Evolutionary conservation across 2,797 vertebrate species (phyloP), one percentile per base, ranked within the genome.

Genomic region (Carduelis carduelis): DNA sequence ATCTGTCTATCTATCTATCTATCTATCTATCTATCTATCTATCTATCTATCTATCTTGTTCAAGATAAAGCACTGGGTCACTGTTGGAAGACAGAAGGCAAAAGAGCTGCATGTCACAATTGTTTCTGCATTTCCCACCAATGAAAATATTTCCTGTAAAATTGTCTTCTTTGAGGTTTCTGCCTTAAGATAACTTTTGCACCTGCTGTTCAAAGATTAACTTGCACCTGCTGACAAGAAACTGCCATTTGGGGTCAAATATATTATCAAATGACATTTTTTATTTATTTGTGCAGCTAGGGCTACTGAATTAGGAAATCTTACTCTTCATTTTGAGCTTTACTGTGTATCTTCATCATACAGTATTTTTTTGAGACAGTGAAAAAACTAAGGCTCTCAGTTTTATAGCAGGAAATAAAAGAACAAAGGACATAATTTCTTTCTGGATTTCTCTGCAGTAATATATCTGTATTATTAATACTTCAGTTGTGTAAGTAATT

Each of bases 151-250:
- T 71, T 89, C 56, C 26, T 93, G 12, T 94, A 81, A 94, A 97
- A 96, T 86, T 93, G 52, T 30, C 89, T 65, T 91, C 15, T 66
- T 93, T 93, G 89, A 92, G 59, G 78, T 93, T 97, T 95, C 56
- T 96, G 83, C 80, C 94, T 96, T 57, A 16, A 92, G 92, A 70
- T 94, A 93, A 94, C 81, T 91, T 96, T 81, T 95, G 60, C 83
- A 96, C 94, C 92, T 96, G 93, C 91, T 78, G 79, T 90, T 97
- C 83, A 93, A 94, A 97, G 94, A 96, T 96, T 96, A 97, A 95
- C 90, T 83, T 35, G 43, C 55, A 53, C 95, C 86, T 96, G 63
- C 72, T 95, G 90, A 95, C 84, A 96, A 93, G 87, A 94, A 97
- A 92, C 35, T 87, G 89, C 69, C 93, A 71, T 37, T 65, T 34